Evolutionary conservation across 2,797 vertebrate genomes (phyloP), one percentile per base, ranked within the genome.

Genomic region (Coluber constrictor): DNA sequence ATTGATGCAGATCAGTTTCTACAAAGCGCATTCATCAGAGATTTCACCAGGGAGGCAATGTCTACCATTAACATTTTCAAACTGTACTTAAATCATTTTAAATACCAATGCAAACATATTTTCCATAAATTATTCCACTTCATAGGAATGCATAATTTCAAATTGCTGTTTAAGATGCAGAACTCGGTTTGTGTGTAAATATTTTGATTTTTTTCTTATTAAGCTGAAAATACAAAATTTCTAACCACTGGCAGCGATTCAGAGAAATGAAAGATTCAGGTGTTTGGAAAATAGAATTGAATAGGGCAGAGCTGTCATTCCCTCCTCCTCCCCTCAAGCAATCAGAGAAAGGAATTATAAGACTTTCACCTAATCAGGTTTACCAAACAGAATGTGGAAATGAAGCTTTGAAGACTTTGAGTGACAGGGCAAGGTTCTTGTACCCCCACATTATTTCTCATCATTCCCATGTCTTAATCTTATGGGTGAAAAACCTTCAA

Each of bases 191-290:
- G 8, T 56, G 90, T 60, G 87, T 93, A 91, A 93, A 93, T 93
- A 92, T 92, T 94, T 90, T 92, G 91, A 92, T 90, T 89, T 93
- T 87, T 93, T 70, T 29, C 90, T 74, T 74, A 90, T 91, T 90
- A 90, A 93, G 60, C 60, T 87, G 32, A 83, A 92, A 92, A 94
- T 74, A 51, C 57, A 90, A 94, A 91, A 92, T 90, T 92, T 83
- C 56, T 55, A 66, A 91, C 57, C 37, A 86, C 92, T 89, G 47
- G 60, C 60, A 89, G 90, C 60, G 55, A 91, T 89, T 57, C 90
- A 54, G 60, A 18, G 59, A 74, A 51, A 57, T 15, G 8, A 86
- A 92, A 89, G n/a, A 70, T 54, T 86, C 91, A 88, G 59, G 89
- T 86, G 91, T 54, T 88, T 10, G 32, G 27, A 61, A 57, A 37